A percentile compares a stretch with the other conserved stretches of the same genome.
Conservation (phyloP, 1,140 invertebrate genomes). For the Drosophila burlai region DNA sequence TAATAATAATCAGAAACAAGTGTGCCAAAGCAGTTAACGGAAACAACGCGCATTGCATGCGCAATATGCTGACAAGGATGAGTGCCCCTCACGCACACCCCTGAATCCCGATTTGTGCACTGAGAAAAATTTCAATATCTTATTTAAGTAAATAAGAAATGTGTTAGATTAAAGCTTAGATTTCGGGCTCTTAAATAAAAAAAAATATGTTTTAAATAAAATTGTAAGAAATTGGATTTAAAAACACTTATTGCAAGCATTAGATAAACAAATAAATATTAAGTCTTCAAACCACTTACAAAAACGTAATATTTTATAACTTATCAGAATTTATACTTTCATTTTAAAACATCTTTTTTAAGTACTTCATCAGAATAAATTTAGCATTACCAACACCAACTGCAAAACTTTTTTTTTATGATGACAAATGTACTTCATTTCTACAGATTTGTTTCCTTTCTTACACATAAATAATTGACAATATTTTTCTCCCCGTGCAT, state of each 20-base stretch:
- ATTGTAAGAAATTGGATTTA: too few relatives aligned
- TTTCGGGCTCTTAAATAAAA: too few relatives aligned
- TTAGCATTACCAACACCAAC: not conserved
- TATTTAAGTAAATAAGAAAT: not conserved
- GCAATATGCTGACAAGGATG: slow-evolving; percentile 70
- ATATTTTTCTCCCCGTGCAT: slow-evolving; percentile 1
- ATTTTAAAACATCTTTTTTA: not conserved
- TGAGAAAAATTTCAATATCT: not conserved
- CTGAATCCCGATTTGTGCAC: not conserved
- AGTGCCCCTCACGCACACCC: slow-evolving; percentile 35
- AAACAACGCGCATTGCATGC: slow-evolving; percentile 82
- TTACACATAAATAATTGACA: not conserved
- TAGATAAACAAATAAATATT: too few relatives aligned
- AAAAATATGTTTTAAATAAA: too few relatives aligned
- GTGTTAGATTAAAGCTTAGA: too few relatives aligned
- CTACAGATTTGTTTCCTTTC: not conserved
- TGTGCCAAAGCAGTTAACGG: slow-evolving; percentile 83
- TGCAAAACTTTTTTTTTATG: too few relatives aligned
- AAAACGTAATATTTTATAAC: not conserved
- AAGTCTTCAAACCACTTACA: too few relatives aligned
- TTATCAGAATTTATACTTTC: not conserved
- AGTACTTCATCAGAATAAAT: not conserved
- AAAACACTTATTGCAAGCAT: too few relatives aligned
- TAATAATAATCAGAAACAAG: slow-evolving; percentile 84
- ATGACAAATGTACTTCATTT: not conserved